Percentiles rank a stretch among this genome's conserved stretches.
Evolutionary conservation across 2,113 vertebrate species (phyloP).

Genomic region (Formicarius rufipectus): DNA sequence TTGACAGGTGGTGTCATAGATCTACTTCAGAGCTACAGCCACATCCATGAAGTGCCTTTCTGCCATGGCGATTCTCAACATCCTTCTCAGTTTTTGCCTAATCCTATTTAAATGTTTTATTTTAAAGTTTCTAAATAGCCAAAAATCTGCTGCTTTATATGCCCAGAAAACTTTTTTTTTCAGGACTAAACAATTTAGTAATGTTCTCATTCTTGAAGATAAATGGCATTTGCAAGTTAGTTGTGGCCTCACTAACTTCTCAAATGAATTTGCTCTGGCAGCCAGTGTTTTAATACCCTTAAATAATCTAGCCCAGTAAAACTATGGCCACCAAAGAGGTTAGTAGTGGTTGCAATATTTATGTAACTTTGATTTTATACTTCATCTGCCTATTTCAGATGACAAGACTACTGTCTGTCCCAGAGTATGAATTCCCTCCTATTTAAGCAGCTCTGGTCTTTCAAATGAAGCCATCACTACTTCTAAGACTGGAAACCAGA

Average conservation of each 20-base stretch:
- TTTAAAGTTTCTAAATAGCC: background rate
- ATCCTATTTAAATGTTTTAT: background rate
- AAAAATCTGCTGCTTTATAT: background rate
- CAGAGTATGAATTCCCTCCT: background rate
- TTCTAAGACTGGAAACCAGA: background rate
- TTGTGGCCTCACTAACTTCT: accelerated
- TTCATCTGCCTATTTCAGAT: background rate
- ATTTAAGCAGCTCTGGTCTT: background rate
- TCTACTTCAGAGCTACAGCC: background rate
- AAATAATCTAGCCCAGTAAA: background rate
- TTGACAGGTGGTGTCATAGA: background rate
- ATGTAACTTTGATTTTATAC: background rate
- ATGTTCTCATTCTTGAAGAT: background rate
- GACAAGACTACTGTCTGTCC: background rate
- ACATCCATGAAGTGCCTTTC: background rate
- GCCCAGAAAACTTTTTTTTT: background rate
- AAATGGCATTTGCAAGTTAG: background rate
- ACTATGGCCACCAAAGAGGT: background rate
- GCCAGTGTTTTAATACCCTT: background rate
- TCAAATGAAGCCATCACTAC: background rate
- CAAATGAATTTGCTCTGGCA: background rate
- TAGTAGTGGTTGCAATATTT: background rate
- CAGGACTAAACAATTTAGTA: background rate
- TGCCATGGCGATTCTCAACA: background rate
- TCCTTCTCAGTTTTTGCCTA: background rate